Percentiles rank a stretch among this genome's conserved stretches.
Conservation (phyloP, 2,888 invertebrate genomes). For the Bunonema sp. region DNA sequence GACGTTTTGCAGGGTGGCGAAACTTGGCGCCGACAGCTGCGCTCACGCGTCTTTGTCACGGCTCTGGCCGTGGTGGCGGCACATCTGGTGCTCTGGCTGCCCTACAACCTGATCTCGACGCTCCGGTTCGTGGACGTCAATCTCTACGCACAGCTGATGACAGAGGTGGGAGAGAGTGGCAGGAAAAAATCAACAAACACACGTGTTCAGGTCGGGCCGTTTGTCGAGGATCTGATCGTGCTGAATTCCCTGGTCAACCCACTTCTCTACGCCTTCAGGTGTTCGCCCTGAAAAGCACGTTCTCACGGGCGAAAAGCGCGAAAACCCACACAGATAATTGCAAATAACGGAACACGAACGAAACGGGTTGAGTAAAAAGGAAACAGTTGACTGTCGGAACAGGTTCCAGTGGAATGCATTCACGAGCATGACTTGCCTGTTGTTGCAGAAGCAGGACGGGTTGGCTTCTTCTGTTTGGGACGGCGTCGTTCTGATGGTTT, state of each 20-base stretch:
- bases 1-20: too few species aligned
- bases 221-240: constrained; percentile 31
- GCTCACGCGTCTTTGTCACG: constrained; percentile 19
- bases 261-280: constrained; percentile 25
- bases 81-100: constrained; percentile 31
- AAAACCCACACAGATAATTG: too few species aligned
- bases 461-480: too few species aligned
- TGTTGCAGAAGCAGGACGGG: too few species aligned
- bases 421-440: too few species aligned
- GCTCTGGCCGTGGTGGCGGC: constrained; percentile 24
- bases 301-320: too few species aligned
- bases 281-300: too few species aligned
- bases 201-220: background rate
- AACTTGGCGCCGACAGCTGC: background rate
- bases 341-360: too few species aligned
- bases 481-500: too few species aligned
- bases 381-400: too few species aligned
- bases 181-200: background rate
- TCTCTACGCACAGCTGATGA: constrained; percentile 5
- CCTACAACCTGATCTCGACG: constrained; percentile 27
- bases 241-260: constrained; percentile 32
- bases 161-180: background rate
- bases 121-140: constrained; percentile 10
- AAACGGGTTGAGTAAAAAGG: too few species aligned
- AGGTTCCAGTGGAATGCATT: too few species aligned